A percentile compares a stretch with the other conserved stretches of the same genome.
Evolutionary conservation across 2,113 vertebrate genomes (phyloP).

Genomic region (Ochotona curzoniae): DNA sequence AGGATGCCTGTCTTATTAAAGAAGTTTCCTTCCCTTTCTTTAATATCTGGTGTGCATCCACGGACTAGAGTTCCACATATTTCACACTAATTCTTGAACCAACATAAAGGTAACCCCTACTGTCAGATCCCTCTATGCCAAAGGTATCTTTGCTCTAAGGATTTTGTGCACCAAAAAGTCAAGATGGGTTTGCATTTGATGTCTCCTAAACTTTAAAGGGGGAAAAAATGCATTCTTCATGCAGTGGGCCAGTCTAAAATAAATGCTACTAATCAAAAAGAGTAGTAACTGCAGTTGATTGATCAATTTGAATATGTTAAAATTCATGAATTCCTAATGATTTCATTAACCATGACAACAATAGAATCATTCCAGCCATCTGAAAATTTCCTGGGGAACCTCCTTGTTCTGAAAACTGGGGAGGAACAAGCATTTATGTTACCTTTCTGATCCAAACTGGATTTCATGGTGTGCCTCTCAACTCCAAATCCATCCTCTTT

Average conservation of each 20-base stretch:
- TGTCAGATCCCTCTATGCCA: background rate
- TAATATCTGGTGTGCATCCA: background rate
- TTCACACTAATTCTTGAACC: background rate
- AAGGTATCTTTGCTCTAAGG: background rate
- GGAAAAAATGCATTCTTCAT: background rate
- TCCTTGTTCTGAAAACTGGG: slow-evolving; percentile 11
- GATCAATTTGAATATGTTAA: background rate
- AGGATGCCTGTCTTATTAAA: background rate
- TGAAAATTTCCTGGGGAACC: background rate
- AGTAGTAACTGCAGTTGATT: background rate
- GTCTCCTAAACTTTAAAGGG: background rate
- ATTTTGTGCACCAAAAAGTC: background rate
- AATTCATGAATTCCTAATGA: slow-evolving; percentile 5
- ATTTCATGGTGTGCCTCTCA: background rate
- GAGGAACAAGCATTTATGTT: background rate
- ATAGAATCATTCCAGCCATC: background rate
- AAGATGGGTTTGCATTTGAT: background rate
- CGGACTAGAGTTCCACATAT: background rate
- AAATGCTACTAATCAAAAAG: background rate
- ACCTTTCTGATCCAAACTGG: background rate
- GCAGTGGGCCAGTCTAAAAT: background rate
- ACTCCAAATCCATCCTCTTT: background rate
- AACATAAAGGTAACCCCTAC: background rate
- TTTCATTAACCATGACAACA: slow-evolving; percentile 26
- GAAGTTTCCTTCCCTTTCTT: background rate